phyloP scores from a whole-genome alignment of 2,113 vertebrate genomes.

The Symphodus melops region DNA sequence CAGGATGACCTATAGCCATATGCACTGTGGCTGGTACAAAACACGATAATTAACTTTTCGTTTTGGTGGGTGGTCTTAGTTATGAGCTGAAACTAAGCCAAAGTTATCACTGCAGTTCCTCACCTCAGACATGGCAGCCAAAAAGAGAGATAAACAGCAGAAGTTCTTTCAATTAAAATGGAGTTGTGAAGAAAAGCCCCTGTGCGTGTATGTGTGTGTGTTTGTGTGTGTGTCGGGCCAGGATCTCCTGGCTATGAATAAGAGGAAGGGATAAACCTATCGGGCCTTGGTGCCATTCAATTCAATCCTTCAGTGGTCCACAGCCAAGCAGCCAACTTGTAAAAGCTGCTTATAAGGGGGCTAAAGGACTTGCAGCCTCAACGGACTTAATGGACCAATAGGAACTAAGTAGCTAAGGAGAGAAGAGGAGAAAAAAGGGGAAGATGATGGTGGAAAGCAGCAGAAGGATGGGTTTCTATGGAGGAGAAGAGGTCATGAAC shows the following conservation, averaged over 20 bases:
- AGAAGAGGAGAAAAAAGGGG: slow-evolving; percentile 14
- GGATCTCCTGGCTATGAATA: slow-evolving; percentile 64
- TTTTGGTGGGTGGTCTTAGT: not conserved
- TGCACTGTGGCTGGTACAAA: not conserved
- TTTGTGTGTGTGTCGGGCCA: slow-evolving; percentile 43
- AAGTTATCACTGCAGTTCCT: slow-evolving; percentile 1
- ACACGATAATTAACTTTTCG: not conserved
- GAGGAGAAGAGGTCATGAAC: not conserved
- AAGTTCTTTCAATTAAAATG: slow-evolving; percentile 39
- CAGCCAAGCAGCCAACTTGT: slow-evolving; percentile 62
- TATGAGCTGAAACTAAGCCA: not conserved
- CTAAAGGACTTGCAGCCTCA: slow-evolving; percentile 56
- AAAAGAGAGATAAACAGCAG: slow-evolving; percentile 26
- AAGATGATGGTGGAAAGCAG: not conserved
- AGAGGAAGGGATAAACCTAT: slow-evolving; percentile 58
- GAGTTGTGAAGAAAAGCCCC: slow-evolving; percentile 43
- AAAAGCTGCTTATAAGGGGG: slow-evolving; percentile 70
- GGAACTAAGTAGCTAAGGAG: slow-evolving; percentile 23
- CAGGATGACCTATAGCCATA: not conserved
- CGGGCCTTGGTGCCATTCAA: slow-evolving; percentile 63
- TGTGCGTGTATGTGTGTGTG: slow-evolving; percentile 46
- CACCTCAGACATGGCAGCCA: not conserved
- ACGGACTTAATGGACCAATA: slow-evolving; percentile 66
- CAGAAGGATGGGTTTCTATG: not conserved
- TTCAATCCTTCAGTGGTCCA: slow-evolving; percentile 70